Percentiles rank a stretch among this genome's conserved stretches.
phyloP scores from a whole-genome alignment of 2,113 vertebrate genomes.

The Irena cyanogastra region DNA sequence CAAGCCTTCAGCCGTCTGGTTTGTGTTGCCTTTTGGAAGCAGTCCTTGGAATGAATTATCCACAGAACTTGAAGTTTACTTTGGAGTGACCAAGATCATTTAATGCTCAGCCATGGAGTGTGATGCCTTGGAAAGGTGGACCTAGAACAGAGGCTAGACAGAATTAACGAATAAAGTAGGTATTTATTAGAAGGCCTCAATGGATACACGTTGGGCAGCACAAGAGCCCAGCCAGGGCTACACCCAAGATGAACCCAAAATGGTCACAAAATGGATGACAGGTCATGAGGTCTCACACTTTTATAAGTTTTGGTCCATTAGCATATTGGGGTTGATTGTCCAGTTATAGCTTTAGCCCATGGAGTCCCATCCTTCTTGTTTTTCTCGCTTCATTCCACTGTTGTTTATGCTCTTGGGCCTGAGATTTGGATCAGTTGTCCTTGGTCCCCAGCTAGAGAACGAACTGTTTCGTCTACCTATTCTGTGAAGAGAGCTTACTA shows the following conservation, averaged over 20 bases:
- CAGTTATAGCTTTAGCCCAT: not conserved
- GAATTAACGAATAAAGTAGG: not conserved
- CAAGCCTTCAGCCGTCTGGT: not conserved
- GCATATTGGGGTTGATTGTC: not conserved
- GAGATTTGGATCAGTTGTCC: not conserved
- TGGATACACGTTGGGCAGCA: not conserved
- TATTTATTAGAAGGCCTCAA: not conserved
- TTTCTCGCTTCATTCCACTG: not conserved
- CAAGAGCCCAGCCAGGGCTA: not conserved
- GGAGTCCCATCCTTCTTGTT: not conserved
- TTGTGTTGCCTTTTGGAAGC: constrained; percentile 1
- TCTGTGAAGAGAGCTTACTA: not conserved
- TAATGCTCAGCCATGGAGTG: not conserved
- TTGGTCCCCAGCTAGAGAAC: not conserved
- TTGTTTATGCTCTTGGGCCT: not conserved
- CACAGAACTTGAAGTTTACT: not conserved
- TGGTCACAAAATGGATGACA: not conserved
- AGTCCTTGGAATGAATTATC: not conserved
- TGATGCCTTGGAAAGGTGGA: not conserved
- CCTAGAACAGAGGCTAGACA: not conserved
- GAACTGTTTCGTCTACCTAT: not conserved
- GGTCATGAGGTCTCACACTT: not conserved
- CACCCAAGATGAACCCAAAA: not conserved
- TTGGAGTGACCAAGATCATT: not conserved
- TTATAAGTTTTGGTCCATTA: not conserved